Base-by-base conservation (phyloP, 2,797 vertebrate genomes). In the Eidolon dupreanum region DNA sequence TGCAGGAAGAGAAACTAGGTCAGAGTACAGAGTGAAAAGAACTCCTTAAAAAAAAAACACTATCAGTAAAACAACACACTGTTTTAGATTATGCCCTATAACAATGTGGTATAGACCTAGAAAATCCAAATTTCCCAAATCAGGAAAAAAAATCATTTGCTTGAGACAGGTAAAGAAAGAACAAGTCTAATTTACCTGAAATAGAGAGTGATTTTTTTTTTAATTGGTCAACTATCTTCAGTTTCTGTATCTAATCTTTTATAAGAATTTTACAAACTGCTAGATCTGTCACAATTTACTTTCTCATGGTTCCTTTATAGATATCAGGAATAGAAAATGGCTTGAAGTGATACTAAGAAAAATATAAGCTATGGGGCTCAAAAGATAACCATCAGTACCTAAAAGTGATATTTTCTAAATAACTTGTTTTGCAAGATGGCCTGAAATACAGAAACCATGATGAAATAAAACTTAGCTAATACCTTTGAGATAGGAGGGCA, bases 391-490 rank as follows among this genome's bases (percentile, higher is more conserved):
- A 89, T 59, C 49, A 84, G 16, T 46, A 86, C 9, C 68, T 85
- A 91, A 92, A 91, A 95, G 41, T 7, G 33, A 2, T 71, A 77
- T 78, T 88, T 92, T 84, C 71, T 89, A 88, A 85, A 20, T 19
- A 79, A 53, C 9, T n/a, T 46, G 0, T 4, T 85, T 2, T 55
- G 11, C 11, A 93, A 88, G 19, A 20, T 20, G 51, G 36, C 31
- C 70, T 41, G 46, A 87, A 33, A 61, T 49, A 15, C 6, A 79
- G 85, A 49, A 95, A 73, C 3, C 33, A 49, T 7, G 46, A 65
- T 38, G 8, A 79, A 96, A 90, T 53, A 51, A 79, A 86, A 88
- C n/a, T 79, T 84, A 70, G 65, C 41, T 93, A 94, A 53, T 59
- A 81, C 8, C 16, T 49, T 49, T 49, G 49, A 49, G 49, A 49